These are phyloP conservation scores for Lepidurus couesii DNA, from an alignment of 1,140 invertebrate species.

Conservation along the genomic window DNA sequence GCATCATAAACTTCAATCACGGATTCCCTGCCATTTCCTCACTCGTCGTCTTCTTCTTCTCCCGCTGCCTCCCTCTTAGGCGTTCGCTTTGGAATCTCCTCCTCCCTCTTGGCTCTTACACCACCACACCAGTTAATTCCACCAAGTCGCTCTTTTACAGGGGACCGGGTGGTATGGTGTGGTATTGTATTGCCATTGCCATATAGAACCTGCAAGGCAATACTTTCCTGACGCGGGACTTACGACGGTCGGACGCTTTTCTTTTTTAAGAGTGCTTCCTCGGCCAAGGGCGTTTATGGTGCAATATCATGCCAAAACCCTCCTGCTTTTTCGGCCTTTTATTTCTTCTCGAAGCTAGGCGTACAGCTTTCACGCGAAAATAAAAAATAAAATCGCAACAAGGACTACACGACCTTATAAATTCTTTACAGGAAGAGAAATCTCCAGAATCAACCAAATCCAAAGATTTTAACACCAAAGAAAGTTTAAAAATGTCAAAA, in stretches of 20 bases:
- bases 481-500: too few relatives aligned
- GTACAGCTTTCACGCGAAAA: too few relatives aligned
- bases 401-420: too few relatives aligned
- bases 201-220: not conserved
- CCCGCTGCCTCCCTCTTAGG: not conserved
- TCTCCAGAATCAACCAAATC: too few relatives aligned
- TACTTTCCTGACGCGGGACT: too few relatives aligned
- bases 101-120: too few relatives aligned
- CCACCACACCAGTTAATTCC: too few relatives aligned
- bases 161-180: not conserved
- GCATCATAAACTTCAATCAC: slow-evolving; percentile 12
- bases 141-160: too few relatives aligned
- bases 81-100: too few relatives aligned
- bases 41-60: not conserved
- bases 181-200: not conserved
- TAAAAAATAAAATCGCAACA: too few relatives aligned
- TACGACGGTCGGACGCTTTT: not conserved
- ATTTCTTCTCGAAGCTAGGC: not conserved
- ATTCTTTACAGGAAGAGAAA: too few relatives aligned
- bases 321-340: not conserved
- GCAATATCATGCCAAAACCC: slow-evolving; percentile 9
- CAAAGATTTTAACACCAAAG: too few relatives aligned
- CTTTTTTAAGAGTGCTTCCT: not conserved
- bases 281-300: not conserved
- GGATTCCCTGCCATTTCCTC: slow-evolving; percentile 2